Evolutionary conservation across 2,797 vertebrate species (phyloP), one percentile per base, ranked within the genome.

Genomic region (Avahi laniger): DNA sequence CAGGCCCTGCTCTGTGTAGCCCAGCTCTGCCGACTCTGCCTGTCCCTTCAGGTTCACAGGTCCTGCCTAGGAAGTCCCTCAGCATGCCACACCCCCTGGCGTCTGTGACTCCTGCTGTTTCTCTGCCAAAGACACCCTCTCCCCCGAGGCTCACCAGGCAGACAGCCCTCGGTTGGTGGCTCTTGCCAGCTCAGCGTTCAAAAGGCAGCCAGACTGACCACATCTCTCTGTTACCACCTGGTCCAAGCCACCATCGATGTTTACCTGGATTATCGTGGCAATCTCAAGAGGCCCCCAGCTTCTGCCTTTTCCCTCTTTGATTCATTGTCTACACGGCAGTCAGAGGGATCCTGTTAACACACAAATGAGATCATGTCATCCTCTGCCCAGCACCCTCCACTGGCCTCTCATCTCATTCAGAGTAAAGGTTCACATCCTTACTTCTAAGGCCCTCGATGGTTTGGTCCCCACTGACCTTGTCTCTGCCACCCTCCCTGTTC

Each of bases 141-240:
- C 4, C 17, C 17, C 22, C 12, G 2, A 11, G 48, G 69, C 13
- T 28, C 13, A 14, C 33, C 48, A 43, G 10, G 4, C 14, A 46
- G 33, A 5, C 17, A 22, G 59, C 61, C 14, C 73, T 70, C 54
- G 2, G 1, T 1, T 35, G 38, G 63, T 30, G 1, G 17, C 1
- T 46, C 11, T 84, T 72, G 13, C 69, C 48, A 43, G 14, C 48
- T 20, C 61, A 48, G 48, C 6, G 0, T 87, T 82, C 35, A 59
- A 5, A 43, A 38, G 0, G 0, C 28, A 63, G 22, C 24, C 72
- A 54, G 26, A 33, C 50, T 7, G 52, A 41, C 61, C 13, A 1
- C 1, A 0, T 43, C 43, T 82, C 52, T 1, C 35, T 4, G 3
- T 48, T 14, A 18, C 69, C 35, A 8, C 69, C 28, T 17, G 30